phyloP scores from a whole-genome alignment of 1,140 invertebrate genomes.

The Panagrolaimus sp. region DNA sequence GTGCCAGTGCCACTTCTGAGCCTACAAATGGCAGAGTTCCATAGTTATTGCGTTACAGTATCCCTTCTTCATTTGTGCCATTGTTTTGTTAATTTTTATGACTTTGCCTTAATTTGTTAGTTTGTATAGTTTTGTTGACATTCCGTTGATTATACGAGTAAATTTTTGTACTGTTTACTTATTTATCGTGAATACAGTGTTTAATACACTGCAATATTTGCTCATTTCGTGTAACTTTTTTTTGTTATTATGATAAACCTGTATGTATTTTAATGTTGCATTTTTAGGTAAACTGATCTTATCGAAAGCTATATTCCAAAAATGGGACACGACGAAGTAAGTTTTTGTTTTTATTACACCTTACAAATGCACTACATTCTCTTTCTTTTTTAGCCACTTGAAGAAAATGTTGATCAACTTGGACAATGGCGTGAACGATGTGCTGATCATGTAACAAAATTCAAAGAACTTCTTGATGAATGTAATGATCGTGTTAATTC shows the following conservation, averaged over 20 bases:
- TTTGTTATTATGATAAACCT: too few relatives aligned
- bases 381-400: constrained; percentile 22
- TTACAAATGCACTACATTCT: background rate
- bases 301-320: too few relatives aligned
- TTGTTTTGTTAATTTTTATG: background rate
- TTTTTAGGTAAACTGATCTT: too few relatives aligned
- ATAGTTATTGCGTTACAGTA: background rate
- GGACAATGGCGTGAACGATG: constrained; percentile 49
- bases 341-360: background rate
- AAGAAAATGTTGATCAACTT: constrained; percentile 48
- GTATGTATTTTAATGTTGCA: too few relatives aligned
- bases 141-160: constrained; percentile 1
- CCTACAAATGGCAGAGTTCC: constrained; percentile 1
- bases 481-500: constrained; percentile 53
- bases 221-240: too few relatives aligned
- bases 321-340: background rate
- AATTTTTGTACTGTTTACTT: background rate
- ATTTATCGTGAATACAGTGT: background rate
- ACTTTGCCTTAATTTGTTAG: background rate
- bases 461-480: constrained; percentile 51
- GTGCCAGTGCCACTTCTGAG: constrained; percentile 15
- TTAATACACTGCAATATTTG: constrained; percentile 1
- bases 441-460: constrained; percentile 39
- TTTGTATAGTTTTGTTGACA: background rate
- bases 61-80: background rate